These are phyloP conservation scores for Octopus sinensis DNA, from an alignment of 1,140 invertebrate species.

Conservation along the genomic window DNA sequence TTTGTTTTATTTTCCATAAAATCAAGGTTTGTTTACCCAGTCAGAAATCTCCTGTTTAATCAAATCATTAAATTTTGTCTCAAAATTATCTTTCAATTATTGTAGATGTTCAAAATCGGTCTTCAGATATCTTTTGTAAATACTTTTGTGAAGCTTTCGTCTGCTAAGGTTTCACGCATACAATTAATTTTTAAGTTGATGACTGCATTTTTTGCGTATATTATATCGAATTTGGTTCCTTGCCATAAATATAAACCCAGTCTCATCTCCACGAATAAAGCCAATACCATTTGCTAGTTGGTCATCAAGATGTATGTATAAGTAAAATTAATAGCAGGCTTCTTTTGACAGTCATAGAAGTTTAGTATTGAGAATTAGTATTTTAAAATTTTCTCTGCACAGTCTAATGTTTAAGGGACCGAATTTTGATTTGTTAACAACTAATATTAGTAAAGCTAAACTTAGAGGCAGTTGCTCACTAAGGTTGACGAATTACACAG, in stretches of 20 bases:
- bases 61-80: slow-evolving; percentile 8
- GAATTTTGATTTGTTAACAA: too few relatives aligned
- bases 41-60: not conserved
- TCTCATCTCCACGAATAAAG: not conserved
- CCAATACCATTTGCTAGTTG: not conserved
- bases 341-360: too few relatives aligned
- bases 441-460: too few relatives aligned
- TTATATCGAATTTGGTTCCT: not conserved
- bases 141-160: not conserved
- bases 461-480: too few relatives aligned
- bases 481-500: too few relatives aligned
- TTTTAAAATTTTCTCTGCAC: too few relatives aligned
- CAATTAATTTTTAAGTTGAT: not conserved
- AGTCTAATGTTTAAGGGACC: too few relatives aligned
- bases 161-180: not conserved
- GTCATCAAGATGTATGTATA: not conserved
- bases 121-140: slow-evolving; percentile 1
- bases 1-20: not conserved
- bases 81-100: slow-evolving; percentile 6
- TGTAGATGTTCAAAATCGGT: not conserved
- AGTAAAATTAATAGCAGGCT: too few relatives aligned
- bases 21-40: not conserved
- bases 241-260: not conserved
- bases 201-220: not conserved
- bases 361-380: too few relatives aligned